Percentiles rank a stretch among this genome's conserved stretches.
phyloP scores from a whole-genome alignment of 2,888 invertebrate species.

The Elmis aenea region DNA sequence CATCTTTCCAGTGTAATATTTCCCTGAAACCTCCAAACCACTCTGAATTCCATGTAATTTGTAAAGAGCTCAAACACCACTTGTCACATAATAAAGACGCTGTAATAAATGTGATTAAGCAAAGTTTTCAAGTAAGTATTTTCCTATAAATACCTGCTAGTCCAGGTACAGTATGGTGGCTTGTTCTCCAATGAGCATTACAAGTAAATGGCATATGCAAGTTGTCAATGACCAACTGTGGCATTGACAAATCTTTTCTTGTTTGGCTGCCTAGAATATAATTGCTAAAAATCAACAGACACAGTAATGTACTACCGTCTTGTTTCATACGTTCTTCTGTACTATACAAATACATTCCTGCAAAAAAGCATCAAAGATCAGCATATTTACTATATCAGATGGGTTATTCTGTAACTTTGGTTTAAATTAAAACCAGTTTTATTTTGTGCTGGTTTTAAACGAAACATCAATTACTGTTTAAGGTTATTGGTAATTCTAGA shows the following conservation, averaged over 20 bases:
- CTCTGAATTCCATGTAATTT: constrained; percentile 47
- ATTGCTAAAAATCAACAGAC: constrained; percentile 49
- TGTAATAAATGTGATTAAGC: no score
- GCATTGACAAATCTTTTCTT: constrained; percentile 46
- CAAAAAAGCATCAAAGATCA: constrained; percentile 30
- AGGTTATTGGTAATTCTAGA: no score
- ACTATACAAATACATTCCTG: constrained; percentile 52
- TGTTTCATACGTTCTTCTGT: constrained; percentile 50
- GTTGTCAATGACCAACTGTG: constrained; percentile 43
- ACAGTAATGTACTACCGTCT: constrained; percentile 50
- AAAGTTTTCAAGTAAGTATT: constrained; percentile 1
- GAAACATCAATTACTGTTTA: no score
- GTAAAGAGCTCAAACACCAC: constrained; percentile 40
- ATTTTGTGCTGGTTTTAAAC: no score
- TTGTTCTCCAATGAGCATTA: constrained; percentile 45
- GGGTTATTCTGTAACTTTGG: no score
- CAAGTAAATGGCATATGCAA: constrained; percentile 50
- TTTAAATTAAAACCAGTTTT: no score
- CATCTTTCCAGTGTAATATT: constrained; percentile 35
- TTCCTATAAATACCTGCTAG: constrained; percentile 27
- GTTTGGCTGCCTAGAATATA: constrained; percentile 41
- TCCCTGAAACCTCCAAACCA: constrained; percentile 42
- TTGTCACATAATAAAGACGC: constrained; percentile 36
- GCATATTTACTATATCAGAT: no score
- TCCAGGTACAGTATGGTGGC: constrained; percentile 28